A percentile compares a stretch with the other conserved stretches of the same genome.
These are phyloP conservation scores for Drosophila fulvimacula DNA, from an alignment of 2,888 invertebrate species.

Conservation along the genomic window DNA sequence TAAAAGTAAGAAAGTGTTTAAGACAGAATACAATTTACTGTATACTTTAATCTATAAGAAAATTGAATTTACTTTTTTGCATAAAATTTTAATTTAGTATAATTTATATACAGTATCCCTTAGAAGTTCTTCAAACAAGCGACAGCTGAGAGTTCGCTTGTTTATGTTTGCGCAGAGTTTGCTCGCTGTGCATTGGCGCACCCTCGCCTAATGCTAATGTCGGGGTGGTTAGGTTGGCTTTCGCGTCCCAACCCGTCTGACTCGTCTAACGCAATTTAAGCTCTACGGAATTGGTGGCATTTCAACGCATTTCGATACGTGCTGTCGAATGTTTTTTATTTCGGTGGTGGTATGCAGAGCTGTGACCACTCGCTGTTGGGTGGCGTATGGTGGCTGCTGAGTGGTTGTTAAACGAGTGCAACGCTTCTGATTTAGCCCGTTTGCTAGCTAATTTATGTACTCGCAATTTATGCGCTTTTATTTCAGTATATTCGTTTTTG, in stretches of 20 bases:
- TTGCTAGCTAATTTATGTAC: constrained; percentile 33
- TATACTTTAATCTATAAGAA: too few relatives aligned
- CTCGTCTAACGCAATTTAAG: constrained; percentile 71
- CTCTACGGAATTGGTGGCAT: constrained; percentile 68
- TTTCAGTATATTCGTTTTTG: constrained; percentile 21
- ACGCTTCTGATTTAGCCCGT: constrained; percentile 47
- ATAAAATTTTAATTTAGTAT: background rate
- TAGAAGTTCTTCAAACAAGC: background rate
- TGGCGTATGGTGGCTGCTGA: constrained; percentile 3
- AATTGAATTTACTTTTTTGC: too few relatives aligned
- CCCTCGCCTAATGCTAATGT: constrained; percentile 22
- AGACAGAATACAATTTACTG: too few relatives aligned
- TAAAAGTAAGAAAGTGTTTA: too few relatives aligned
- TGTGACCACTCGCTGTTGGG: constrained; percentile 13
- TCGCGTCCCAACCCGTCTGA: constrained; percentile 1
- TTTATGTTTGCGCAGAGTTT: constrained; percentile 1
- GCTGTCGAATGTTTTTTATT: constrained; percentile 38
- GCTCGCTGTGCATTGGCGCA: constrained; percentile 27
- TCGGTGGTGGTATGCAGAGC: constrained; percentile 53
- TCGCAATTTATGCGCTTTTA: constrained; percentile 42
- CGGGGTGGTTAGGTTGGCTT: constrained; percentile 36
- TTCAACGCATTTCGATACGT: constrained; percentile 68
- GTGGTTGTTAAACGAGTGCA: constrained; percentile 44
- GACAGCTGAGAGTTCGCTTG: background rate
- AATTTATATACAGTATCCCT: background rate